phyloP scores from a whole-genome alignment of 1,140 invertebrate genomes.

The Cylas formicarius region DNA sequence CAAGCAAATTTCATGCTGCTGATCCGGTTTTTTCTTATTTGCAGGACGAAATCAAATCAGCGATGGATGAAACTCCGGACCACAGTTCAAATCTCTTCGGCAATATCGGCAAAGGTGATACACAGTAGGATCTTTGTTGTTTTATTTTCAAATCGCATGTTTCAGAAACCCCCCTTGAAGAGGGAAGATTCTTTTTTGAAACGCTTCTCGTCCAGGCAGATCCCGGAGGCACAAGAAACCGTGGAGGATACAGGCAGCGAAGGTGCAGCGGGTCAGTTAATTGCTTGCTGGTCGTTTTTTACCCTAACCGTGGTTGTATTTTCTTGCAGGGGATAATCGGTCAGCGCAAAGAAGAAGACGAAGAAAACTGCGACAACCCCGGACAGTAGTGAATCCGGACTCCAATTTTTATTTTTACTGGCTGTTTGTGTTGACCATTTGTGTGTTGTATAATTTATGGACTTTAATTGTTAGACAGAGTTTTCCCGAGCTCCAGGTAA shows the following conservation, averaged over 20 bases:
- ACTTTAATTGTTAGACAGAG: conserved; percentile 90
- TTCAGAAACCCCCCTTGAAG: conserved; percentile 73
- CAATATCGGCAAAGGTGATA: conserved; percentile 64
- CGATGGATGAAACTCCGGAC: conserved; percentile 91
- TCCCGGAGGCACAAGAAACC: conserved; percentile 79
- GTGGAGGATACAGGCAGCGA: conserved; percentile 63
- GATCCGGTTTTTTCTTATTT: conserved; percentile 23
- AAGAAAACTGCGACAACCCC: conserved; percentile 59
- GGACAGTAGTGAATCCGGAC: conserved; percentile 89
- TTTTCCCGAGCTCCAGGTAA: conserved; percentile 79
- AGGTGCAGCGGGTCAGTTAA: conserved; percentile 45
- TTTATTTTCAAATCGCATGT: too few relatives aligned
- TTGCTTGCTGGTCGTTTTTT: conserved; percentile 16
- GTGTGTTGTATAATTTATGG: conserved; percentile 93
- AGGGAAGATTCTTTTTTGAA: conserved; percentile 92
- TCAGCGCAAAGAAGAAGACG: conserved; percentile 54
- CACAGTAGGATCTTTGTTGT: too few relatives aligned
- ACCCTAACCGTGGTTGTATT: background rate
- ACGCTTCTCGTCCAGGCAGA: conserved; percentile 85
- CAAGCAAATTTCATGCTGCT: background rate
- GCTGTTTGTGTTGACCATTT: conserved; percentile 80
- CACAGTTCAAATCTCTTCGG: conserved; percentile 84
- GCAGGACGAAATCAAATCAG: conserved; percentile 82
- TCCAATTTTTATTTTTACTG: conserved; percentile 94
- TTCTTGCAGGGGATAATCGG: conserved; percentile 45